phyloP scores from a whole-genome alignment of 2,797 vertebrate species.

The Zalophus californianus region DNA sequence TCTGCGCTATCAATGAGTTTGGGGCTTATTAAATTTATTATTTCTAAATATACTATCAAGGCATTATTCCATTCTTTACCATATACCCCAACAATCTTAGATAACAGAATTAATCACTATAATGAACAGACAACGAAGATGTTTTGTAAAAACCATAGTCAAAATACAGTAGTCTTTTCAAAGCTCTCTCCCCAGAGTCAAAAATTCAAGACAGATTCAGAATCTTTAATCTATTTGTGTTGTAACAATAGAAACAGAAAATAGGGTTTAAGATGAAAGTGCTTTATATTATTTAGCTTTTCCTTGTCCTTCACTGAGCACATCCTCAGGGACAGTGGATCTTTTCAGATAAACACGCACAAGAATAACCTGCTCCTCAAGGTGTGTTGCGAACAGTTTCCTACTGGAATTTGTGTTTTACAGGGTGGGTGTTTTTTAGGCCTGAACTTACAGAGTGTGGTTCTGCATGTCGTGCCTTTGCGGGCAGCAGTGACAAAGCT shows the following conservation, averaged over 20 bases:
- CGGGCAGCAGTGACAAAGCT: not conserved
- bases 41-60: slow-evolving; percentile 76
- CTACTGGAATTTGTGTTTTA: not conserved
- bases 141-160: slow-evolving; percentile 61
- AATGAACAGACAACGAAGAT: slow-evolving; percentile 75
- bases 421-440: not conserved
- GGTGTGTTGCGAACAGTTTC: not conserved
- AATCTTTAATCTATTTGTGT: not conserved
- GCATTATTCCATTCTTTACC: slow-evolving; percentile 50
- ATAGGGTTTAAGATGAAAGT: not conserved
- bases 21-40: slow-evolving; percentile 71
- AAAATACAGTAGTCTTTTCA: slow-evolving; percentile 67
- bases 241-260: not conserved
- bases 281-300: not conserved
- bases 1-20: slow-evolving; percentile 70
- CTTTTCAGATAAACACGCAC: not conserved
- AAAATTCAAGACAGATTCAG: not conserved
- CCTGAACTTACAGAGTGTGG: not conserved
- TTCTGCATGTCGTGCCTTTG: not conserved
- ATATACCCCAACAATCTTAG: slow-evolving; percentile 59
- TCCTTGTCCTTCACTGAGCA: not conserved
- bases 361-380: not conserved
- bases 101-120: slow-evolving; percentile 76
- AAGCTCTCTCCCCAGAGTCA: not conserved
- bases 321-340: not conserved